These are phyloP conservation scores for Lethenteron camtschaticum DNA, from an alignment of 2,113 vertebrate genomes.

Conservation along the genomic window DNA sequence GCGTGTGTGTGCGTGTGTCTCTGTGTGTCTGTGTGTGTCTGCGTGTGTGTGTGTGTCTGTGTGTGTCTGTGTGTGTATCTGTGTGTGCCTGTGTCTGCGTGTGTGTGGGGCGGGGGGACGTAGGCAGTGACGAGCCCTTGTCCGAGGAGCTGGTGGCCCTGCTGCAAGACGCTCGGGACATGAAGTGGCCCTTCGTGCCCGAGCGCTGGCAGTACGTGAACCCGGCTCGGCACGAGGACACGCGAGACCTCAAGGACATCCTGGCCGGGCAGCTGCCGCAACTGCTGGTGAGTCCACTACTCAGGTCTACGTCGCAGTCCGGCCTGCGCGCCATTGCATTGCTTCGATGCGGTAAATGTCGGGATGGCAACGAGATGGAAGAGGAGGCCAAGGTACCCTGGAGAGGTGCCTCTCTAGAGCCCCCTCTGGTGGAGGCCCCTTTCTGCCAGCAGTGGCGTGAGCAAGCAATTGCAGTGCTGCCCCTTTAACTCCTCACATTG, in stretches of 20 bases:
- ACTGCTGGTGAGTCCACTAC: conserved; percentile 33
- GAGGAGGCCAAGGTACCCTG: too few species aligned
- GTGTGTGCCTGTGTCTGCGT: conserved; percentile 1
- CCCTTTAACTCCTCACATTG: too few species aligned
- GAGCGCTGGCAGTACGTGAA: conserved; percentile 91
- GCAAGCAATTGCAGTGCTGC: too few species aligned
- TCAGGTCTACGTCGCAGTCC: too few species aligned
- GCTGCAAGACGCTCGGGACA: conserved; percentile 54
- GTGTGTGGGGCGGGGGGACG: neutral
- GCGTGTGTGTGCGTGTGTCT: neutral
- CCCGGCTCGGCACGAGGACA: conserved; percentile 38
- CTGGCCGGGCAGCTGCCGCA: conserved; percentile 31
- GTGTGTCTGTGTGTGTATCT: conserved; percentile 1
- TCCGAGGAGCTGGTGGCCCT: conserved; percentile 30
- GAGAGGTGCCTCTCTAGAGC: too few species aligned
- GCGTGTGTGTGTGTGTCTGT: neutral
- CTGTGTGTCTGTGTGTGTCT: neutral
- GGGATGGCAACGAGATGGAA: too few species aligned
- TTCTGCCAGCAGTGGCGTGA: too few species aligned
- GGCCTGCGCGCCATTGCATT: too few species aligned
- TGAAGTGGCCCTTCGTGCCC: conserved; percentile 89
- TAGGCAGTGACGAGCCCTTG: neutral
- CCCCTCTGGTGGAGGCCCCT: too few species aligned
- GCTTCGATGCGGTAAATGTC: too few species aligned
- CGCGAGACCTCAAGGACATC: conserved; percentile 59